Conservation (phyloP, 2,113 vertebrate species). For the Oreochromis tanganicae region DNA sequence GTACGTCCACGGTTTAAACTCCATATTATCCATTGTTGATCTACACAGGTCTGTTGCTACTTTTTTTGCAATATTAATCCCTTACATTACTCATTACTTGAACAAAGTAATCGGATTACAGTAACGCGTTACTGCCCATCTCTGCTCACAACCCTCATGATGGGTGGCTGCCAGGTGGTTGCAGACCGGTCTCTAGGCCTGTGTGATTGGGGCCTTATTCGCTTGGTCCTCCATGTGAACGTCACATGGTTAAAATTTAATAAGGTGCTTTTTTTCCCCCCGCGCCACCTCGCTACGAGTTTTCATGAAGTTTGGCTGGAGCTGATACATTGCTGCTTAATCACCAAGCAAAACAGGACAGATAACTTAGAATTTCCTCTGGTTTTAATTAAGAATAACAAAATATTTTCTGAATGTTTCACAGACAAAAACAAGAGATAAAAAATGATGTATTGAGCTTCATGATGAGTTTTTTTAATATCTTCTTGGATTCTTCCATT, state of each 20-base stretch:
- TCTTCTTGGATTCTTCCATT: background rate
- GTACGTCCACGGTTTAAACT: background rate
- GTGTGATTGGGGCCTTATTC: background rate
- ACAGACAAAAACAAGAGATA: background rate
- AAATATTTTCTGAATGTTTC: background rate
- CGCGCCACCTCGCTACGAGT: accelerated
- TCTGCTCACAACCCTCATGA: background rate
- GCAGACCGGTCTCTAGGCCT: background rate
- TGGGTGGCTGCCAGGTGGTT: background rate
- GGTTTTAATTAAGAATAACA: background rate
- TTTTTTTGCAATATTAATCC: background rate
- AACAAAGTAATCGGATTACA: background rate
- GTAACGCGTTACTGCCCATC: accelerated
- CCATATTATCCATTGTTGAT: background rate
- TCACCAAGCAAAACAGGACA: background rate
- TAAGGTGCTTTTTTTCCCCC: too few species aligned
- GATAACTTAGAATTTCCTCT: background rate
- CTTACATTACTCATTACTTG: background rate
- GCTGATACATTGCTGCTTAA: background rate
- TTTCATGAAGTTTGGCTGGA: background rate
- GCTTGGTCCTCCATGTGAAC: background rate
- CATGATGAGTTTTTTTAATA: background rate
- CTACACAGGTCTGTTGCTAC: background rate
- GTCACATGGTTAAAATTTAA: background rate
- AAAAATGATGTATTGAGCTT: background rate